These are phyloP conservation scores for Ciconia maguari DNA, from an alignment of 2,113 vertebrate species.

Conservation along the genomic window DNA sequence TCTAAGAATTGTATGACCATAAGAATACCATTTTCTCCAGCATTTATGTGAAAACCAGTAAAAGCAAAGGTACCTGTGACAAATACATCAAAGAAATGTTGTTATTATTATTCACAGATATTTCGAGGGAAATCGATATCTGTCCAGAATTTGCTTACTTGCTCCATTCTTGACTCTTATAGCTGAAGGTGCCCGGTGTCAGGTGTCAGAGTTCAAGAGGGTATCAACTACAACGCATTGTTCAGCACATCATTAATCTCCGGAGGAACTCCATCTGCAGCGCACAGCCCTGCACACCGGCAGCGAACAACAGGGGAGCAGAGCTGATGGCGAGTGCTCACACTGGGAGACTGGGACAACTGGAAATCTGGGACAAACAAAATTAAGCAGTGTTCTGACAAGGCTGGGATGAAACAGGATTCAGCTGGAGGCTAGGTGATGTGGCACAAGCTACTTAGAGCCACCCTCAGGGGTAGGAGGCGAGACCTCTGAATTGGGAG, in stretches of 20 bases:
- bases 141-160: neutral
- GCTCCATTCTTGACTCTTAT: neutral
- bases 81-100: neutral
- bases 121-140: neutral
- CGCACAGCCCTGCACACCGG: neutral
- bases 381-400: neutral
- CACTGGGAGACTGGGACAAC: neutral
- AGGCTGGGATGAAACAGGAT: neutral
- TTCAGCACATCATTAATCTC: slow-evolving; percentile 52
- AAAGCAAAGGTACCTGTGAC: neutral
- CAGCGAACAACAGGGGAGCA: neutral
- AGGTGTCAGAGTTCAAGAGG: slow-evolving; percentile 57
- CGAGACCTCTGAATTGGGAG: neutral
- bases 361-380: neutral
- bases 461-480: neutral
- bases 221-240: slow-evolving; percentile 18
- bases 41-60: neutral
- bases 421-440: neutral
- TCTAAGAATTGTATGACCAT: neutral
- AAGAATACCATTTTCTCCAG: neutral
- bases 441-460: neutral
- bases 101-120: neutral
- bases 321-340: neutral
- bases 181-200: slow-evolving; percentile 19
- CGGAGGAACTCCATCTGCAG: neutral